Conservation (phyloP, 2,888 invertebrate species). For the Elegia similella region DNA sequence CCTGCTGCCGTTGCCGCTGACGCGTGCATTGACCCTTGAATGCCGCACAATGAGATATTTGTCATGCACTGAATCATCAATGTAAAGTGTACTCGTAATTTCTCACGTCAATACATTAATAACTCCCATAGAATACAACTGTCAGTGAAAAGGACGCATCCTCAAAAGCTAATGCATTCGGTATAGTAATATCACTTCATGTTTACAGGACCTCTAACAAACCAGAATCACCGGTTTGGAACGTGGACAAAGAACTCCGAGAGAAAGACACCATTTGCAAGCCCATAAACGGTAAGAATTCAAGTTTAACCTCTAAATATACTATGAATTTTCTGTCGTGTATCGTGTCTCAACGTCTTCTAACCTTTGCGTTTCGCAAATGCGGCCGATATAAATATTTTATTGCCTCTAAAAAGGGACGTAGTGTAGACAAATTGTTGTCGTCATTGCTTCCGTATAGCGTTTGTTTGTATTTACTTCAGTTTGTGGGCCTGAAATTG, state of each 20-base stretch:
- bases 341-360: background rate
- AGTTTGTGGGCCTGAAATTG: conserved; percentile 37
- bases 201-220: conserved; percentile 61
- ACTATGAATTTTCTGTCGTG: background rate
- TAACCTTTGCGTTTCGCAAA: conserved; percentile 17
- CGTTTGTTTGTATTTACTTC: conserved; percentile 27
- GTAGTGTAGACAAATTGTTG: conserved; percentile 16
- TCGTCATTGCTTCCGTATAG: conserved; percentile 24
- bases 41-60: conserved; percentile 60
- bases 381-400: conserved; percentile 32
- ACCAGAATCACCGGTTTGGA: conserved; percentile 72
- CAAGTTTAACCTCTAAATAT: conserved; percentile 2
- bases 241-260: conserved; percentile 62
- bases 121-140: background rate
- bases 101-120: background rate
- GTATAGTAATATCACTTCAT: background rate
- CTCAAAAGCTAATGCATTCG: background rate
- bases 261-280: conserved; percentile 65
- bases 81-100: conserved; percentile 14
- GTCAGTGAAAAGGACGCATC: background rate
- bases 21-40: conserved; percentile 67
- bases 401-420: conserved; percentile 29
- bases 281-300: conserved; percentile 69
- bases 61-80: conserved; percentile 56
- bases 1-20: conserved; percentile 42